These are phyloP conservation scores for Scaptomyza parva DNA, from an alignment of 2,888 invertebrate genomes.

Conservation along the genomic window DNA sequence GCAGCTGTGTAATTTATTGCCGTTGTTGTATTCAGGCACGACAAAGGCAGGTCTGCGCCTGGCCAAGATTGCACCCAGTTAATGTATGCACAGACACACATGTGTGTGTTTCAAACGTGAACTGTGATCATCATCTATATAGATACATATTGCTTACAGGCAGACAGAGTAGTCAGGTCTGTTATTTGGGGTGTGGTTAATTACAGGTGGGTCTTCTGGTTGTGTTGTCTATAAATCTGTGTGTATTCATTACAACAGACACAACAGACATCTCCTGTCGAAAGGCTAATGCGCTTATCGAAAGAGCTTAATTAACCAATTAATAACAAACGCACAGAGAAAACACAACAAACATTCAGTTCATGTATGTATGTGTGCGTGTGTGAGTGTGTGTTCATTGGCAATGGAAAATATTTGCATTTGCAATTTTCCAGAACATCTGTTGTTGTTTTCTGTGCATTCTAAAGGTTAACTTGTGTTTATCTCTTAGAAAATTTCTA, in stretches of 20 bases:
- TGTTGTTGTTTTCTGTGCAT: not conserved
- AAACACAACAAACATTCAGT: not conserved
- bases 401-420: constrained; percentile 26
- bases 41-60: constrained; percentile 22
- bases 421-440: not conserved
- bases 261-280: constrained; percentile 8
- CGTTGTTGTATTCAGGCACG: constrained; percentile 19
- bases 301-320: constrained; percentile 54
- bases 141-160: no score
- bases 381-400: no score
- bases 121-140: constrained; percentile 18
- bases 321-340: constrained; percentile 27
- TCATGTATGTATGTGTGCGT: not conserved
- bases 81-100: constrained; percentile 33
- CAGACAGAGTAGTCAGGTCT: constrained; percentile 1
- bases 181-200: constrained; percentile 37
- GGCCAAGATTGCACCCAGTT: constrained; percentile 57
- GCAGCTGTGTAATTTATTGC: constrained; percentile 70
- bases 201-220: constrained; percentile 37
- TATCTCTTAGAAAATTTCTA: no score
- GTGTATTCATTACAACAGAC: not conserved
- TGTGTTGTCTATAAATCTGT: constrained; percentile 25
- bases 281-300: constrained; percentile 56
- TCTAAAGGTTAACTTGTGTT: not conserved
- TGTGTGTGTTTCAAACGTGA: constrained; percentile 33